Percentiles rank a stretch among this genome's conserved stretches.
Evolutionary conservation across 2,113 vertebrate genomes (phyloP).

Genomic region (Rhinoderma darwinii): DNA sequence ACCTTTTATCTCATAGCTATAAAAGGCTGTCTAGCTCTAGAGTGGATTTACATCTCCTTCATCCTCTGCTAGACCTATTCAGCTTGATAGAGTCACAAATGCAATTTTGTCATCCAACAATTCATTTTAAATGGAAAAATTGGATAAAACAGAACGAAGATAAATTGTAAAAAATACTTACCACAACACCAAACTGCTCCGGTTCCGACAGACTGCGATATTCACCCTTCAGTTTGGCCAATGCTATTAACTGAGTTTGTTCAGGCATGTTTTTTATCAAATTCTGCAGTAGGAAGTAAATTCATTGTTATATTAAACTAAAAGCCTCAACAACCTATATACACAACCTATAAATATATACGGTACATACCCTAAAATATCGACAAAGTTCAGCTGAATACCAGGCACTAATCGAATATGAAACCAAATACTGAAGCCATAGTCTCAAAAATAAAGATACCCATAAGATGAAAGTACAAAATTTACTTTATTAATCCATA

Average conservation of each 20-base stretch:
- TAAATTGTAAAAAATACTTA: constrained; percentile 73
- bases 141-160: background rate
- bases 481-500: too few relatives aligned
- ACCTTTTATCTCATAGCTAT: constrained; percentile 52
- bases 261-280: constrained; percentile 91
- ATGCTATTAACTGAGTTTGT: constrained; percentile 84
- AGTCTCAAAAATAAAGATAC: too few relatives aligned
- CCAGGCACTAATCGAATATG: too few relatives aligned
- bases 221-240: constrained; percentile 85
- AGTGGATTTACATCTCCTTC: constrained; percentile 57
- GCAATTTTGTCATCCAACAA: constrained; percentile 53
- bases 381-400: too few relatives aligned
- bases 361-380: too few relatives aligned
- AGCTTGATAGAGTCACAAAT: constrained; percentile 54
- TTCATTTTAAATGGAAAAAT: constrained; percentile 35
- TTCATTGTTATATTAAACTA: background rate
- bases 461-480: too few relatives aligned
- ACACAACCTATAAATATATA: too few relatives aligned
- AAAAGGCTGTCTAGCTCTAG: constrained; percentile 54
- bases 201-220: constrained; percentile 89
- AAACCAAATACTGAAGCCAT: too few relatives aligned
- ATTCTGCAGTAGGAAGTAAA: constrained; percentile 66
- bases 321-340: too few relatives aligned
- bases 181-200: constrained; percentile 95
- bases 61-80: constrained; percentile 59